phyloP scores from a whole-genome alignment of 2,113 vertebrate genomes.

The Varanus komodoensis region DNA sequence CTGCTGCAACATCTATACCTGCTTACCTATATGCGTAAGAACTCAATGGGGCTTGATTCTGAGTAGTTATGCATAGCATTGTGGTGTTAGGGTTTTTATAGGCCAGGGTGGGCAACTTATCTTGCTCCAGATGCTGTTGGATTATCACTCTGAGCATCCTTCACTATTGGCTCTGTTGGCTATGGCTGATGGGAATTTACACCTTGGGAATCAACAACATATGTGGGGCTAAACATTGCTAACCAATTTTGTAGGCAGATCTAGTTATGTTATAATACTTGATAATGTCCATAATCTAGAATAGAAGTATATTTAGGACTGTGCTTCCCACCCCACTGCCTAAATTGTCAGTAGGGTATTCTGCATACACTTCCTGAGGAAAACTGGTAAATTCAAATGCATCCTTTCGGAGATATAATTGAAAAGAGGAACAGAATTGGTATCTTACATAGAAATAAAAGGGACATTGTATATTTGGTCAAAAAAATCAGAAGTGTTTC shows the following conservation, averaged over 20 bases:
- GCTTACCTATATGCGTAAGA: no score
- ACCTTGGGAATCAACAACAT: not conserved
- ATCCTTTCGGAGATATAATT: not conserved
- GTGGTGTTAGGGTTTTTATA: no score
- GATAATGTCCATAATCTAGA: not conserved
- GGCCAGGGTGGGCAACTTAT: no score
- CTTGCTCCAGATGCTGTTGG: no score
- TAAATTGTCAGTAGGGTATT: no score
- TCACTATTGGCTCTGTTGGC: not conserved
- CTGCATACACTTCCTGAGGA: not conserved
- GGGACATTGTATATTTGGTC: constrained; percentile 46
- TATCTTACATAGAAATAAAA: not conserved
- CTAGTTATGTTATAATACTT: not conserved
- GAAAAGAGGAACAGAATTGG: not conserved
- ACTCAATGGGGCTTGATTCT: no score
- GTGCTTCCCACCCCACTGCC: no score
- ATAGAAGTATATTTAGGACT: not conserved
- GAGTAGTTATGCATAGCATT: no score
- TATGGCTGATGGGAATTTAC: not conserved
- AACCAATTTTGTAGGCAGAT: not conserved
- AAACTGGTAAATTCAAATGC: not conserved
- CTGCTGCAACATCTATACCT: not conserved
- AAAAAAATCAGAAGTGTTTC: constrained; percentile 24
- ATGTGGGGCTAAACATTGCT: not conserved
- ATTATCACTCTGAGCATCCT: no score